Percentiles rank a stretch among this genome's conserved stretches.
Evolutionary conservation across 2,113 vertebrate species (phyloP).

Genomic region (Chaetops frenatus): DNA sequence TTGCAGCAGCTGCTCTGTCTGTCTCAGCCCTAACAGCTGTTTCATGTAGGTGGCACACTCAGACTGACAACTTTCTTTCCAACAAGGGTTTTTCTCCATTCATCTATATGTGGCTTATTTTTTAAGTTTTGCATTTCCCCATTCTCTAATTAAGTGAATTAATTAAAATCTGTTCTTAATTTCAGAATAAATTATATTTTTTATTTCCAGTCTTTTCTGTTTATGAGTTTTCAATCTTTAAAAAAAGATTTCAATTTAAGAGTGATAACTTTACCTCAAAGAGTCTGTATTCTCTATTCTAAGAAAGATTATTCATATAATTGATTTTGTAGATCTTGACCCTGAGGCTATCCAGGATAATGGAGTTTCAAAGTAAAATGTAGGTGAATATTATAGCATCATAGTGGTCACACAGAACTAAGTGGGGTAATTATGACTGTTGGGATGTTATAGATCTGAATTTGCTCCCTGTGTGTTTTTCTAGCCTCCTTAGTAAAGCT

Average conservation of each 20-base stretch:
- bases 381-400: not conserved
- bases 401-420: not conserved
- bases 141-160: not conserved
- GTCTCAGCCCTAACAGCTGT: not conserved
- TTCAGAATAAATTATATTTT: not conserved
- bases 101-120: not conserved
- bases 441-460: not conserved
- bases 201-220: not conserved
- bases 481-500: not conserved
- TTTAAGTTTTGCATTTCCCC: not conserved
- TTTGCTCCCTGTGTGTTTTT: not conserved
- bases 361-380: not conserved
- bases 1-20: not conserved
- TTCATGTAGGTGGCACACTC: not conserved
- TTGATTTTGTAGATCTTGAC: not conserved
- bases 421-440: not conserved
- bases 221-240: not conserved
- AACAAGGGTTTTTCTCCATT: not conserved
- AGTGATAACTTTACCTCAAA: not conserved
- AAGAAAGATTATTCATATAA: not conserved
- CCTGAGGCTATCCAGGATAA: not conserved
- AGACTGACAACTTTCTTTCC: not conserved
- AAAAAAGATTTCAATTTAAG: not conserved
- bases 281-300: not conserved
- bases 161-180: not conserved